phyloP scores from a whole-genome alignment of 1,140 invertebrate genomes.

The Drosophila bifasciata region DNA sequence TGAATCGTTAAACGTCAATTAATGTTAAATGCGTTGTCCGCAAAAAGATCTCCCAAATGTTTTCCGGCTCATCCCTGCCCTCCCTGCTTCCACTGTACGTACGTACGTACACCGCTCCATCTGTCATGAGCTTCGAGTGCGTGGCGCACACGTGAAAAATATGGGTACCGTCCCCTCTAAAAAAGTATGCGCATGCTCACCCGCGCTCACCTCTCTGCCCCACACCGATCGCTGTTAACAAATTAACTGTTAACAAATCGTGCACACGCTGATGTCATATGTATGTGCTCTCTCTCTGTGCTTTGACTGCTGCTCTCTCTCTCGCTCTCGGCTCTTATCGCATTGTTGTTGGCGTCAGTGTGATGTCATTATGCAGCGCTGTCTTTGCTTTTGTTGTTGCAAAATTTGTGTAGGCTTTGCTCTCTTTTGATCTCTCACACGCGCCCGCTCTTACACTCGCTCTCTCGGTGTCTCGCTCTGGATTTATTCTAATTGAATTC shows the following conservation, averaged over 20 bases:
- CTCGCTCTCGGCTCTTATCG: conserved; percentile 12
- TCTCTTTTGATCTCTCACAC: conserved; percentile 10
- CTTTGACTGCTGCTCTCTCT: too few species aligned
- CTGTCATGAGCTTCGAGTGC: background rate
- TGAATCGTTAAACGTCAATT: conserved; percentile 75
- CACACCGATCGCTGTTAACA: conserved; percentile 45
- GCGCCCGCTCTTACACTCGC: background rate
- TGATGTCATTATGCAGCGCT: conserved; percentile 59
- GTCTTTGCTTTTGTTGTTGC: too few species aligned
- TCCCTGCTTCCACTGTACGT: too few species aligned
- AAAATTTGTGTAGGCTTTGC: too few species aligned
- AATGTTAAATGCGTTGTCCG: conserved; percentile 64
- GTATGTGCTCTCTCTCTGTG: conserved; percentile 1
- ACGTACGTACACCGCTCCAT: too few species aligned
- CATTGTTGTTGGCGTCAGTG: conserved; percentile 19
- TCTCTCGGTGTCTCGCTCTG: conserved; percentile 29
- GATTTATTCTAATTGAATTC: conserved; percentile 74
- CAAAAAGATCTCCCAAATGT: conserved; percentile 32
- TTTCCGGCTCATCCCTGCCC: background rate
- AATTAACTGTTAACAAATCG: conserved; percentile 80
- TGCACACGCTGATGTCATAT: conserved; percentile 81
- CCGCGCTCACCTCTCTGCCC: background rate
- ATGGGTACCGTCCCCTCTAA: conserved; percentile 3
- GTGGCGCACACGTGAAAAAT: conserved; percentile 13
- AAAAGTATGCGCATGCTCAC: conserved; percentile 7